phyloP scores from a whole-genome alignment of 2,797 vertebrate genomes.

The Taenioides sp. region DNA sequence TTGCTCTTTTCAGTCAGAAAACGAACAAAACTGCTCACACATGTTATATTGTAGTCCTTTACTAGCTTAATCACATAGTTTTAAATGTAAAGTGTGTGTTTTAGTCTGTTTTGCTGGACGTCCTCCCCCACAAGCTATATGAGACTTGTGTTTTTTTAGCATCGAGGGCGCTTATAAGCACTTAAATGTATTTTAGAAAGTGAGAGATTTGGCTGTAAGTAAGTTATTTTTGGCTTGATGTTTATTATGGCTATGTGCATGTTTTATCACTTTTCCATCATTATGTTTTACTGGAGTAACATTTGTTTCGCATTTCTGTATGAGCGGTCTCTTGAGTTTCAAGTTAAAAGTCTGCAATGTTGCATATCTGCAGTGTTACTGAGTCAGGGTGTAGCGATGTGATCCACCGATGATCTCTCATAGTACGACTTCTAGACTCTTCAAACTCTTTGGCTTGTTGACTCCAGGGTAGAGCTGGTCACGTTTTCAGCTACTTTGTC shows the following conservation, averaged over 20 bases:
- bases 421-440: background rate
- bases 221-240: background rate
- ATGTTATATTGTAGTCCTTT: background rate
- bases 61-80: background rate
- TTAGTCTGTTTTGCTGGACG: slow-evolving; percentile 46
- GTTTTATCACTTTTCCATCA: background rate
- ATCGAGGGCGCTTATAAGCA: slow-evolving; percentile 23
- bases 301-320: slow-evolving; percentile 1
- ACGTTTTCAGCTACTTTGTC: slow-evolving; percentile 50
- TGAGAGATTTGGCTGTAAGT: background rate
- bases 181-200: slow-evolving; percentile 16
- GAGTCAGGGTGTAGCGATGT: slow-evolving; percentile 4
- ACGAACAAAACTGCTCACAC: background rate
- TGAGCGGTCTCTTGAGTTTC: slow-evolving; percentile 17
- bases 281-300: background rate
- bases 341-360: slow-evolving; percentile 22
- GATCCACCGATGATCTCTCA: background rate
- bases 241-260: background rate
- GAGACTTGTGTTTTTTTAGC: slow-evolving; percentile 46
- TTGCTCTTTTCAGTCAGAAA: slow-evolving; percentile 57
- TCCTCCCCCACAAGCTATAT: slow-evolving; percentile 50
- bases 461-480: slow-evolving; percentile 4
- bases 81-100: slow-evolving; percentile 15
- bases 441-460: background rate
- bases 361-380: slow-evolving; percentile 12